Evolutionary conservation across 2,888 invertebrate species (phyloP).

Genomic region (Cerastis rubricosa): DNA sequence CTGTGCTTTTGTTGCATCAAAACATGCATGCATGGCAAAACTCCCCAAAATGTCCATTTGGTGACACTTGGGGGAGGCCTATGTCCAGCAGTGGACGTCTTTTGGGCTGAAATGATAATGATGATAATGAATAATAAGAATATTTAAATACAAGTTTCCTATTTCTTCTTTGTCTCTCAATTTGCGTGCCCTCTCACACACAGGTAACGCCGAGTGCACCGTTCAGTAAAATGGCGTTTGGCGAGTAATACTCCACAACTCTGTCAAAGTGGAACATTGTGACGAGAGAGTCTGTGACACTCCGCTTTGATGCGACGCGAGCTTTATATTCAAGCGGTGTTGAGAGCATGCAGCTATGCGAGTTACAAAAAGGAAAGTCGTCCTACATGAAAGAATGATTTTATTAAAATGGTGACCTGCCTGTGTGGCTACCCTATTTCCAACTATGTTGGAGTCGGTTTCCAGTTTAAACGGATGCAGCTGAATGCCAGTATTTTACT

Average conservation of each 20-base stretch:
- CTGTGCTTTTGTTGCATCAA: too few relatives aligned
- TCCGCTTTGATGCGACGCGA: conserved; percentile 39
- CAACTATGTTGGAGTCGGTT: neutral
- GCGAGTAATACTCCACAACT: conserved; percentile 2
- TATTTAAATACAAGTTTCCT: neutral
- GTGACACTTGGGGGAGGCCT: too few relatives aligned
- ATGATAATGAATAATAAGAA: too few relatives aligned
- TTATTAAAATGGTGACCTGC: neutral
- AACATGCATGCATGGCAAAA: too few relatives aligned
- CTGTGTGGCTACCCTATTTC: neutral
- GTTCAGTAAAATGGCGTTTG: conserved; percentile 48
- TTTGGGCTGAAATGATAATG: too few relatives aligned
- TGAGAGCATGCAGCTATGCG: neutral
- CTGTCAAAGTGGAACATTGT: conserved; percentile 8
- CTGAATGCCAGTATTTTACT: neutral
- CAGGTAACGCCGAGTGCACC: conserved; percentile 10
- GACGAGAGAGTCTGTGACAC: neutral
- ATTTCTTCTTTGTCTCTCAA: neutral
- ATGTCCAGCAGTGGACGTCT: too few relatives aligned
- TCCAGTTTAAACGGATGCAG: neutral
- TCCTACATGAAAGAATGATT: neutral
- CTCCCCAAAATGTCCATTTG: too few relatives aligned
- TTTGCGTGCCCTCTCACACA: conserved; percentile 19
- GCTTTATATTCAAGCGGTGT: neutral
- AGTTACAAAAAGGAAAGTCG: neutral